phyloP scores from a whole-genome alignment of 2,888 invertebrate species.

The Epistrophe grossulariae region DNA sequence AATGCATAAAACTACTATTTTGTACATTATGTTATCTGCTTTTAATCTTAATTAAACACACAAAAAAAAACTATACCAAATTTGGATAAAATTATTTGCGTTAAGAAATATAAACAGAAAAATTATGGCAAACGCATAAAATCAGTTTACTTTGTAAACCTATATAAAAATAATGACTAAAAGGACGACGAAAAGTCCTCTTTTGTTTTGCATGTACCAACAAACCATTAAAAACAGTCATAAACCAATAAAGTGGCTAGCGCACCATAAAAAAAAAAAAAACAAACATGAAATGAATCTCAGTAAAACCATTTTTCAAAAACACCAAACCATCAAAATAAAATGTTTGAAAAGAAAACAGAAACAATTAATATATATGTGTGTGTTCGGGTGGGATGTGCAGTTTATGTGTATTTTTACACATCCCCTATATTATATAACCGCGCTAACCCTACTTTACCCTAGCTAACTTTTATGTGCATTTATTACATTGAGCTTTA shows the following conservation, averaged over 20 bases:
- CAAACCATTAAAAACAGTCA: conserved; percentile 25
- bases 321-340: conserved; percentile 35
- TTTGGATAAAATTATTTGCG: background rate
- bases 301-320: conserved; percentile 25
- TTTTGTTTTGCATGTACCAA: conserved; percentile 1
- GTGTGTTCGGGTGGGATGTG: background rate
- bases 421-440: background rate
- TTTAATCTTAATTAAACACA: background rate
- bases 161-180: background rate
- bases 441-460: background rate
- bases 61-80: background rate
- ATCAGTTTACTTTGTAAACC: background rate
- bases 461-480: conserved; percentile 27
- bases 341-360: conserved; percentile 31
- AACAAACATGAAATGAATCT: conserved; percentile 15
- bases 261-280: conserved; percentile 23
- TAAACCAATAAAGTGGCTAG: conserved; percentile 29
- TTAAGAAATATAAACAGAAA: conserved; percentile 12
- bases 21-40: background rate
- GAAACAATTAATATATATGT: conserved; percentile 23
- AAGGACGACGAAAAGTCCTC: background rate
- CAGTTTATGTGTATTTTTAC: background rate
- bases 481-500: conserved; percentile 31
- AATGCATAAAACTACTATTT: no score
- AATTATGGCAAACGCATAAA: conserved; percentile 6